Evolutionary conservation across 2,797 vertebrate species (phyloP).

Genomic region (Amphiprion clarkii): DNA sequence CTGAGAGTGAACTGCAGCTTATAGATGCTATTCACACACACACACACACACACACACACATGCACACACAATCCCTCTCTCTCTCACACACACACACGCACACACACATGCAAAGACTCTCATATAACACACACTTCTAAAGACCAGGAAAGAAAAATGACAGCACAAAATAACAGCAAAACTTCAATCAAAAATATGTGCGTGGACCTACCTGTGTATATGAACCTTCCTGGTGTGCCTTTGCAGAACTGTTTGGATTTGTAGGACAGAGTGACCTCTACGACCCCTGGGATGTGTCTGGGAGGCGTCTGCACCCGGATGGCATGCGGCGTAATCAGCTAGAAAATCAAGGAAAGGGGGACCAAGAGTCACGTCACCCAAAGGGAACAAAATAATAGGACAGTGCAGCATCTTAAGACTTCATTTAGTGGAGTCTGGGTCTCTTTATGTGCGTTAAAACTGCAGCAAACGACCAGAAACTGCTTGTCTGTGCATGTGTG

Average conservation of each 20-base stretch:
- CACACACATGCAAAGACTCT: neutral
- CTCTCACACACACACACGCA: slow-evolving; percentile 11
- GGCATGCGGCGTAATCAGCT: slow-evolving; percentile 87
- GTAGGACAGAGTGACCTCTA: slow-evolving; percentile 98
- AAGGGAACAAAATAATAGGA: neutral
- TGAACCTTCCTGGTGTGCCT: slow-evolving; percentile 97
- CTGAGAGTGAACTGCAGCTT: slow-evolving; percentile 73
- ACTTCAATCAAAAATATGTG: neutral
- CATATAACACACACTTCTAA: slow-evolving; percentile 15
- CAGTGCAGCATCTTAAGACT: neutral
- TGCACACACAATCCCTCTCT: neutral
- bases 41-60: slow-evolving; percentile 15
- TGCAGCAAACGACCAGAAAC: neutral
- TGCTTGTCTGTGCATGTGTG: neutral
- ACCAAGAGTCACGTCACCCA: neutral
- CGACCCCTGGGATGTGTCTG: slow-evolving; percentile 91
- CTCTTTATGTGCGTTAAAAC: slow-evolving; percentile 1
- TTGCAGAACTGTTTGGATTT: slow-evolving; percentile 99
- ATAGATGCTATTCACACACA: slow-evolving; percentile 32
- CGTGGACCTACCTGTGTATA: slow-evolving; percentile 92
- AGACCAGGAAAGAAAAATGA: neutral
- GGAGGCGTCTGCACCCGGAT: slow-evolving; percentile 87
- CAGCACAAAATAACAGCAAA: neutral
- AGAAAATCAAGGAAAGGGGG: slow-evolving; percentile 22
- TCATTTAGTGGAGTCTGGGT: neutral